A percentile compares a stretch with the other conserved stretches of the same genome.
These are phyloP conservation scores for Tipula vernalis DNA, from an alignment of 2,888 invertebrate species.

Conservation along the genomic window DNA sequence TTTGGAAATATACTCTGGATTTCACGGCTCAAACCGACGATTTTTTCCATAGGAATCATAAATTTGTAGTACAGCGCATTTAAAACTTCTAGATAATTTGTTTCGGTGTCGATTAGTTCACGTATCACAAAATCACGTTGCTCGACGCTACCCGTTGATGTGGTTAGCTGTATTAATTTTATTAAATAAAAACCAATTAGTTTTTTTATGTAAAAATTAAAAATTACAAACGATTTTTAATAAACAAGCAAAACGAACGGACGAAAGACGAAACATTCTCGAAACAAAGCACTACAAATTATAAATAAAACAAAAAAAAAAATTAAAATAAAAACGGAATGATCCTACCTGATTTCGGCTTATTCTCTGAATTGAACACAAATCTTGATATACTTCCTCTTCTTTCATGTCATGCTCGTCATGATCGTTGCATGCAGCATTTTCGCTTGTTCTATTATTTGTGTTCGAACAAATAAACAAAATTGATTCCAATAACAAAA, in stretches of 20 bases:
- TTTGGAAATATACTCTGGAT: slow-evolving; percentile 75
- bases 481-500: slow-evolving; percentile 10
- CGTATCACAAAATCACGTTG: slow-evolving; percentile 87
- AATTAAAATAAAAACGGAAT: slow-evolving; percentile 16
- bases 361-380: slow-evolving; percentile 60
- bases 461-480: slow-evolving; percentile 8
- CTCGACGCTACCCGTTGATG: slow-evolving; percentile 51
- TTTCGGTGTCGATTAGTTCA: slow-evolving; percentile 93
- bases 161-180: slow-evolving; percentile 16
- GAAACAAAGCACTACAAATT: slow-evolving; percentile 6
- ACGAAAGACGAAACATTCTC: background rate
- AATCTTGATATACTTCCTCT: slow-evolving; percentile 91
- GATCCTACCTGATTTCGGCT: slow-evolving; percentile 38
- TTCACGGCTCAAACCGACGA: slow-evolving; percentile 50
- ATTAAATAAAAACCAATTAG: background rate
- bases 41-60: slow-evolving; percentile 57
- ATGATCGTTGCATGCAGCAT: slow-evolving; percentile 35
- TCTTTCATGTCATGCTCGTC: slow-evolving; percentile 46
- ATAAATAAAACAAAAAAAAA: slow-evolving; percentile 7
- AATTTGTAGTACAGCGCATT: slow-evolving; percentile 71
- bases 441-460: slow-evolving; percentile 40
- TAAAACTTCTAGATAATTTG: slow-evolving; percentile 90
- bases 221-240: background rate
- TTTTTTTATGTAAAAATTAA: background rate
- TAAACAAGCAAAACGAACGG: background rate